These are phyloP conservation scores for Hypercompe scribonia DNA, from an alignment of 2,888 invertebrate genomes.

Conservation along the genomic window DNA sequence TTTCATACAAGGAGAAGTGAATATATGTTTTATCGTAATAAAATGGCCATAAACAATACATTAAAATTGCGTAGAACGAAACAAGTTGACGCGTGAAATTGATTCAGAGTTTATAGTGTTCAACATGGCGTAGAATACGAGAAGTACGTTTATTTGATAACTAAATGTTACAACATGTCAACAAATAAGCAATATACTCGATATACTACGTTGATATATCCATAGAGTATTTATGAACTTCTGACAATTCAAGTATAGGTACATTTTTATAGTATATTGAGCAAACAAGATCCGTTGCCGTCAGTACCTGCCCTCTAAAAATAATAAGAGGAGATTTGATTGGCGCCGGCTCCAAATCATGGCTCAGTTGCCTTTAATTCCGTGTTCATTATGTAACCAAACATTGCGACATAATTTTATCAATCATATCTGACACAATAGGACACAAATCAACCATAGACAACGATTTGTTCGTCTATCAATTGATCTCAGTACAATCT, in stretches of 20 bases:
- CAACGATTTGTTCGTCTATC: not conserved
- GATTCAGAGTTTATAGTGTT: conserved; percentile 2
- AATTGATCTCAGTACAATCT: conserved; percentile 7
- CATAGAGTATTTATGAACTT: not conserved
- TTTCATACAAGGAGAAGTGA: not conserved
- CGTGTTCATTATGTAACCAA: not conserved
- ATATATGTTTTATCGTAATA: conserved; percentile 4
- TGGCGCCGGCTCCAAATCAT: not conserved
- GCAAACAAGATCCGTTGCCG: no score
- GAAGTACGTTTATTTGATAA: conserved; percentile 3
- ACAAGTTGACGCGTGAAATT: conserved; percentile 13
- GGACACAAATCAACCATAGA: not conserved
- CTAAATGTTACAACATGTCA: not conserved
- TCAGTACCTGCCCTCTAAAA: no score
- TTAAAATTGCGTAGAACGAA: conserved; percentile 7
- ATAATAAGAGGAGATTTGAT: no score
- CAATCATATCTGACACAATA: not conserved
- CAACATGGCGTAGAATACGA: not conserved
- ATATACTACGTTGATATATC: not conserved
- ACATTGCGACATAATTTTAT: not conserved
- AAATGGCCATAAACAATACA: conserved; percentile 10
- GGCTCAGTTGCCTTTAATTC: not conserved
- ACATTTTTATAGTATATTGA: no score
- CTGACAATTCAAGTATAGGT: no score
- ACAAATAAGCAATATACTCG: not conserved